Percentiles rank a stretch among this genome's conserved stretches.
phyloP scores from a whole-genome alignment of 2,888 invertebrate species.

The Stenoptilia bipunctidactyla region DNA sequence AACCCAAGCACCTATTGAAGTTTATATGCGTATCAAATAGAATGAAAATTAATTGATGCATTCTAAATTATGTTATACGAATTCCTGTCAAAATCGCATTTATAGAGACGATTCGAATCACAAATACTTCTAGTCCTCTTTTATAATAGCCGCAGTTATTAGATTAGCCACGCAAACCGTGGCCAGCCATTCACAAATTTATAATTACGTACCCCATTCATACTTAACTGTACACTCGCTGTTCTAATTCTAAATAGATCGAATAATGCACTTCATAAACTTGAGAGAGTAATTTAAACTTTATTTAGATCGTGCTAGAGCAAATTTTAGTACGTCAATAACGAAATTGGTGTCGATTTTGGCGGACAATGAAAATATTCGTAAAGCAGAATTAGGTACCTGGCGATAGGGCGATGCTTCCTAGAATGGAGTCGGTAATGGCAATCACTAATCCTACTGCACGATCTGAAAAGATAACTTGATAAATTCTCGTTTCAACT shows the following conservation, averaged over 20 bases:
- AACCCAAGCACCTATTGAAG: too few relatives aligned
- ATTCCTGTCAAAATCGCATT: too few relatives aligned
- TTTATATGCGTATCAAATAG: too few relatives aligned
- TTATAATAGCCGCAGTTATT: too few relatives aligned
- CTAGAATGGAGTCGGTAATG: conserved; percentile 51
- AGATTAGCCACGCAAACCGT: too few relatives aligned
- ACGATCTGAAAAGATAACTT: conserved; percentile 54
- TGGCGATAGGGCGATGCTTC: conserved; percentile 44
- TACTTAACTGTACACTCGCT: conserved; percentile 2
- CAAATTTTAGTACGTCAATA: conserved; percentile 11
- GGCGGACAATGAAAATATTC: conserved; percentile 40
- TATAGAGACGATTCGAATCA: too few relatives aligned
- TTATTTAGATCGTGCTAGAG: neutral
- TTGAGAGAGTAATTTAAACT: neutral
- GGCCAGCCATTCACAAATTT: too few relatives aligned
- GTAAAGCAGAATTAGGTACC: conserved; percentile 41
- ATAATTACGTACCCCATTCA: too few relatives aligned
- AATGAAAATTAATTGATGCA: too few relatives aligned
- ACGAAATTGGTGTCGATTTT: conserved; percentile 2
- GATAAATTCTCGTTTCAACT: conserved; percentile 29
- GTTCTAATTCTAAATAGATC: neutral
- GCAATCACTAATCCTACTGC: conserved; percentile 59
- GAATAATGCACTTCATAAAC: neutral
- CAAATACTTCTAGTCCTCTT: too few relatives aligned
- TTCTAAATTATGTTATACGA: too few relatives aligned